These are phyloP conservation scores for Stomatorhinus ivindoensis DNA, from an alignment of 2,113 vertebrate species.

Conservation along the genomic window DNA sequence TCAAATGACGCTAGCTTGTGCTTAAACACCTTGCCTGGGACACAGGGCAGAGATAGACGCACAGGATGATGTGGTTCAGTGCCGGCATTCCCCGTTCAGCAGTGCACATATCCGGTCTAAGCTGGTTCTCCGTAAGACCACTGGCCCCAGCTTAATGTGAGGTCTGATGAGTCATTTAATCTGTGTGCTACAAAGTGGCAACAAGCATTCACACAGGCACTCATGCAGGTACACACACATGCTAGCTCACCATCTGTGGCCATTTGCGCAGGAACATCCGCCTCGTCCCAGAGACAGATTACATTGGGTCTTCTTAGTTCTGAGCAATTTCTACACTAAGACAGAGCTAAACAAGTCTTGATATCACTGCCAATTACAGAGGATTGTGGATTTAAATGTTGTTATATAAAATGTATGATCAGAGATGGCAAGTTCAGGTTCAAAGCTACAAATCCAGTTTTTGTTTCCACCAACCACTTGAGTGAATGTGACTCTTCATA, in stretches of 20 bases:
- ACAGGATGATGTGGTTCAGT: neutral
- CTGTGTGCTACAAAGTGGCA: constrained; percentile 21
- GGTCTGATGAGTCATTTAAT: constrained; percentile 47
- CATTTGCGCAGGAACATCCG: neutral
- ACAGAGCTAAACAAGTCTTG: neutral
- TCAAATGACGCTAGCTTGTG: constrained; percentile 1
- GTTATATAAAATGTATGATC: neutral
- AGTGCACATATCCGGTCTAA: constrained; percentile 33
- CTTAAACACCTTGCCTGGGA: constrained; percentile 1
- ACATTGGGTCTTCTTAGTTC: neutral
- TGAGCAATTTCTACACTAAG: neutral
- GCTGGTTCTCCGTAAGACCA: constrained; percentile 45
- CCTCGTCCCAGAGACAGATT: neutral
- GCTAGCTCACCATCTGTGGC: neutral
- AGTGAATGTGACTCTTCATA: too few relatives aligned
- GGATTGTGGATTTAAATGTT: neutral
- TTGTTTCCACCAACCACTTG: too few relatives aligned
- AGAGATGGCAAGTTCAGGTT: too few relatives aligned
- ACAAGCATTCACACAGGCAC: neutral
- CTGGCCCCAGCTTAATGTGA: constrained; percentile 25
- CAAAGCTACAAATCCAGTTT: too few relatives aligned
- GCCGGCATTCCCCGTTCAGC: neutral
- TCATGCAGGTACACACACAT: neutral
- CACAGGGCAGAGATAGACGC: neutral
- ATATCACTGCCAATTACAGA: neutral